Evolutionary conservation across 2,113 vertebrate genomes (phyloP).

Genomic region (Recurvirostra avosetta): DNA sequence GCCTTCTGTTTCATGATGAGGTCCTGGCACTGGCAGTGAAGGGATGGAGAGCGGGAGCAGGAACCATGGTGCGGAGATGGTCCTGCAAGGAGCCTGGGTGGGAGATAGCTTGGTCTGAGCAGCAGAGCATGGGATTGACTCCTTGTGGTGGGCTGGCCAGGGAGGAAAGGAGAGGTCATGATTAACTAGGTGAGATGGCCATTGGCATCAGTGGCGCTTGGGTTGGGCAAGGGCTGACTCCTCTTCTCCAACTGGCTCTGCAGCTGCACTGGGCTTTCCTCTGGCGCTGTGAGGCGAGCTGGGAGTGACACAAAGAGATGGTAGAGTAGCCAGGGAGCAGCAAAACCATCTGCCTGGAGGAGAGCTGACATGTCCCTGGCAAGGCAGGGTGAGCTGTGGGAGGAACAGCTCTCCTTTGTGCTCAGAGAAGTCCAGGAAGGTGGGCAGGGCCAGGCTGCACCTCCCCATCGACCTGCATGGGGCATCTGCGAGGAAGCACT

Average conservation of each 20-base stretch:
- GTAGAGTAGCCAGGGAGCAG: not conserved
- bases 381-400: not conserved
- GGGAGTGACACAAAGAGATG: not conserved
- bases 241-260: not conserved
- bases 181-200: not conserved
- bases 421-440: not conserved
- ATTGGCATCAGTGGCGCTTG: not conserved
- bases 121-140: not conserved
- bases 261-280: not conserved
- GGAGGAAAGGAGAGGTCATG: not conserved
- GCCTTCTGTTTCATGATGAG: not conserved
- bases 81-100: not conserved
- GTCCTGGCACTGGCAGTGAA: not conserved
- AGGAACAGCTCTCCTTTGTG: not conserved
- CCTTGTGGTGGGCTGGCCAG: not conserved
- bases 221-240: rapidly evolving
- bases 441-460: not conserved
- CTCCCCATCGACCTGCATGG: rapidly evolving
- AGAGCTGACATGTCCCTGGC: not conserved
- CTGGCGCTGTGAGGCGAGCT: not conserved
- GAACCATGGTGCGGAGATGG: rapidly evolving
- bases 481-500: not conserved
- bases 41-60: not conserved
- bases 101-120: not conserved
- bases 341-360: not conserved